Conservation (phyloP, 2,797 vertebrate genomes). For the Peromyscus aztecus region DNA sequence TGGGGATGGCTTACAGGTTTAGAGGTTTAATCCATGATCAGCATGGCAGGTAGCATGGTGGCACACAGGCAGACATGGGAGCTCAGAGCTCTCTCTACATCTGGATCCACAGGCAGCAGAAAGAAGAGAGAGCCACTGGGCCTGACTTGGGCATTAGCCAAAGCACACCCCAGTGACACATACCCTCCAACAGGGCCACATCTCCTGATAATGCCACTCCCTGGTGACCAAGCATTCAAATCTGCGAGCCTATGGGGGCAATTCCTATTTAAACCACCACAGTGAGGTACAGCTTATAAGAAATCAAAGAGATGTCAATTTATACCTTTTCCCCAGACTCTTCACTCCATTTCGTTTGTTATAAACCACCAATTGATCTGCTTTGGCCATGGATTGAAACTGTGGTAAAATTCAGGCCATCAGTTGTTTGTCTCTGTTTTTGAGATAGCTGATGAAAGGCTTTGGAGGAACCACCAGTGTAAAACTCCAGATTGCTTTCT, state of each 20-base stretch:
- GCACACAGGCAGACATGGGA: background rate
- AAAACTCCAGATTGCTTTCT: background rate
- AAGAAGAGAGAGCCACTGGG: background rate
- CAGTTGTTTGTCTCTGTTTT: background rate
- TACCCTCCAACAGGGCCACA: too few relatives aligned
- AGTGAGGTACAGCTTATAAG: background rate
- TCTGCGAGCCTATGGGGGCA: background rate
- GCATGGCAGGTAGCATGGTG: background rate
- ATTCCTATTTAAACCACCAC: too few relatives aligned
- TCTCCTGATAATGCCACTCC: background rate
- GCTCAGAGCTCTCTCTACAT: background rate
- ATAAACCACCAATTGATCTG: background rate
- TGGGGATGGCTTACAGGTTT: background rate
- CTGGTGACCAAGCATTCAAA: background rate
- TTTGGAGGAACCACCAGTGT: background rate
- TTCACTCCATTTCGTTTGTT: background rate
- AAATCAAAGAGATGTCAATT: background rate
- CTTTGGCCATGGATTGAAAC: background rate
- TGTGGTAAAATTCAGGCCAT: background rate
- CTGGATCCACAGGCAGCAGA: background rate
- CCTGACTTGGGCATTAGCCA: background rate
- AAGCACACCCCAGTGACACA: background rate
- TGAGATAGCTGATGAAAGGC: background rate
- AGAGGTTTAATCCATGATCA: background rate
- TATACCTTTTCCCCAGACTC: background rate